Evolutionary conservation across 1,140 invertebrate genomes (phyloP), one percentile per base, ranked within the genome.

Genomic region (Drepana arcuata): DNA sequence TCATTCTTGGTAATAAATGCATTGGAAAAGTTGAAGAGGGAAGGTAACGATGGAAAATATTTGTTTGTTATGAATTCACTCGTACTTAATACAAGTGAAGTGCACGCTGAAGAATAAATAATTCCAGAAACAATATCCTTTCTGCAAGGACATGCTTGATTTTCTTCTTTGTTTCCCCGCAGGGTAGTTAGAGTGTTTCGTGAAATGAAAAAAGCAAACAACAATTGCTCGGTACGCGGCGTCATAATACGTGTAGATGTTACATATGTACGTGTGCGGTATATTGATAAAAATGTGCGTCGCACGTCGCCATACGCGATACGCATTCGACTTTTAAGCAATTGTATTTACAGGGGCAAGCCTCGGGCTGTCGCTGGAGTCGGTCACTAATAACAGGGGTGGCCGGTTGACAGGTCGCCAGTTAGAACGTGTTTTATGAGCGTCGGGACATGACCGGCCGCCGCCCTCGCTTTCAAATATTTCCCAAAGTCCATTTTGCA

Each of bases 341-440:
- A 73, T 73, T 73, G 54, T 68, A 70, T 70, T 69, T 73, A 62
- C 52, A 59, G 58, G 43, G 42, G 38, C 46, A 55, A 60, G 55
- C 34, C 40, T 58, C 42, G 54, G 27, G 27, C 40, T 57, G 43
- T 51, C 50, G 49, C 51, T 40, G 16, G 34, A 14, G 39, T 28
- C 23, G 28, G 31, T 46, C 52, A 41, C 59, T 64, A 63, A 61
- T 62, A 67, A 55, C 48, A 35, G 48, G 41, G 56, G 49, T 34
- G 53, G 58, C 56, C 57, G 47, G 52, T 55, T 61, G 57, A 55
- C 49, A 48, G 27, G 49, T 42, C 49, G 36, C 56, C 45, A 50
- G 51, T 54, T 65, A 63, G 37, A 34, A 35, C 50, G 38, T 58
- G 47, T 48, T 63, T 58, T 64, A 65, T 65, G 51, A 51, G 48